Base-by-base conservation (phyloP, 1,140 invertebrate species). In the Apis cerana region DNA sequence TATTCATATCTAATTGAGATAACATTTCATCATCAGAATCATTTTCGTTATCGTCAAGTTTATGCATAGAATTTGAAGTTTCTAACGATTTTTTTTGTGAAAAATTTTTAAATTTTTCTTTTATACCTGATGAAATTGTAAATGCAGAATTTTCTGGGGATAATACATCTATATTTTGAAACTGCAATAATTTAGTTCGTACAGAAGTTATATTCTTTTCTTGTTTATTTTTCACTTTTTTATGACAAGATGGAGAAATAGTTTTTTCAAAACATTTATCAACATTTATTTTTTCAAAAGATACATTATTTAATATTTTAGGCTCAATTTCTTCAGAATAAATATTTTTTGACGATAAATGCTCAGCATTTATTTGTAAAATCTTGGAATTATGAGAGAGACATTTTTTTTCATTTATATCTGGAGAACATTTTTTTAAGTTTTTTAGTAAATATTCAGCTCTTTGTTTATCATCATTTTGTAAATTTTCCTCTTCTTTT, bases 11-110 rank as follows among this genome's bases (percentile, higher is more conserved):
- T 33, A 92, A 69, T 48, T 91, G 91, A 19, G 90, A 92, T 13
- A 92, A 79, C 17, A 91, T 80, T 83, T 92, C 90, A 43, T 92
- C 90, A 15, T 92, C 91, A 1, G 89, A 78, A 74, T 92, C 89
- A 65, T 88, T 81, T 56, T 80, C 70, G 27, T 27, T 74, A 62
- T 61, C 21, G 3, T 50, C 1, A 56, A 67, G 21, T 43, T 80
- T 21, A 1, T 7, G 19, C 0, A 48, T 17, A 12, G 21, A 58
- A 61, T 11, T 21, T 50, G 58, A 56, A 59, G 5, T 48, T 52
- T 58, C 12, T 1, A 13, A 3, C 33, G 11, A 48, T 43, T 71
- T 27, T n/a, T 71, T 59, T 0, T 74, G 21, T 43, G 19, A 1
- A 27, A 23, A 0, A 9, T 1, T 68, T 43, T 80, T 48, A 56